Conservation (phyloP, 2,888 invertebrate genomes). For the Tetheella fluctuosa region DNA sequence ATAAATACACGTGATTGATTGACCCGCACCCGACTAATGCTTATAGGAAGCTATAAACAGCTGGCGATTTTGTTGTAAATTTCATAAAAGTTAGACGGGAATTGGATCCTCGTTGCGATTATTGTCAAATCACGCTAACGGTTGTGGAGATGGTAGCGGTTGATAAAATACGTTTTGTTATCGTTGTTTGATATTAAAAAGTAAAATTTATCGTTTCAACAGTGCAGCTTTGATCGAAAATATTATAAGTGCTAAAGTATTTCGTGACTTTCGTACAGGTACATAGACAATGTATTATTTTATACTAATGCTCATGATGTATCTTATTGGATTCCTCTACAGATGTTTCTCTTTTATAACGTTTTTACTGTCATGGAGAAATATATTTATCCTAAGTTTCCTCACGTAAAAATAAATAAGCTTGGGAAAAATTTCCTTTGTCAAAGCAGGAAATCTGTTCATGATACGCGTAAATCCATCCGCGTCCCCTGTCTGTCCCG, state of each 20-base stretch:
- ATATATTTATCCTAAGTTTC: conserved; percentile 45
- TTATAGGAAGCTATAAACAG: conserved; percentile 79
- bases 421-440: conserved; percentile 71
- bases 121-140: conserved; percentile 53
- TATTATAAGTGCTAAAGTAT: conserved; percentile 22
- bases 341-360: conserved; percentile 44
- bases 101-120: conserved; percentile 32
- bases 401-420: conserved; percentile 64
- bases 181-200: conserved; percentile 37
- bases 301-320: conserved; percentile 19
- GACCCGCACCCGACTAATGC: conserved; percentile 77
- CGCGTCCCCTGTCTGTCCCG: conserved; percentile 77
- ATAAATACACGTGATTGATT: conserved; percentile 81
- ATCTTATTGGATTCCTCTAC: conserved; percentile 29
- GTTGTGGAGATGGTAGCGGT: conserved; percentile 42
- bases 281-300: conserved; percentile 32
- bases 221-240: conserved; percentile 27
- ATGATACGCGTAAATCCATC: conserved; percentile 80
- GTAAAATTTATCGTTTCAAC: conserved; percentile 32
- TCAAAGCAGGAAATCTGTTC: conserved; percentile 78
- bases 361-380: conserved; percentile 48
- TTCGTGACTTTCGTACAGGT: conserved; percentile 29
- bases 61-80: conserved; percentile 62
- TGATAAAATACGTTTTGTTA: conserved; percentile 38
- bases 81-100: conserved; percentile 37